These are phyloP conservation scores for Phyllostomus hastatus DNA, from an alignment of 2,113 vertebrate species.

Conservation along the genomic window DNA sequence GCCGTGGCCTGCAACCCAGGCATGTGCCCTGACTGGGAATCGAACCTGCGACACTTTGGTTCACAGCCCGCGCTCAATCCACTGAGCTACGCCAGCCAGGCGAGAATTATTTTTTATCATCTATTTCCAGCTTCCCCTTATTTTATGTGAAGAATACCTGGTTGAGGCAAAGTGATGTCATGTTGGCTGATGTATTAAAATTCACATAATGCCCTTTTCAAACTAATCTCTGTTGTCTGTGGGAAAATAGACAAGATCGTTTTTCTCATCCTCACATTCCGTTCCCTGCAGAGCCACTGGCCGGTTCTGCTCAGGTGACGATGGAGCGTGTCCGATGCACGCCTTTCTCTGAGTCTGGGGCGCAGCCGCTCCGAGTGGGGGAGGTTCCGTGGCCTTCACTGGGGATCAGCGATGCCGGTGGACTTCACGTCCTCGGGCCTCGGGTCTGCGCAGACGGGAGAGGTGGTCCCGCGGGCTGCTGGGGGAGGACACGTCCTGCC, in stretches of 20 bases:
- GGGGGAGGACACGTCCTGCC: not conserved
- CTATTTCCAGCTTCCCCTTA: not conserved
- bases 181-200: not conserved
- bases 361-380: not conserved
- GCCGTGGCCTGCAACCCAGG: too few species aligned
- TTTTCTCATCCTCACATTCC: not conserved
- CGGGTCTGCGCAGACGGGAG: not conserved
- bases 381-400: not conserved
- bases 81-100: too few species aligned
- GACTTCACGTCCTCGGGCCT: not conserved
- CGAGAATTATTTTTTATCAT: not conserved
- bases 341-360: not conserved
- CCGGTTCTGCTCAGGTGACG: not conserved
- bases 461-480: not conserved
- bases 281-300: not conserved
- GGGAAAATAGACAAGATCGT: not conserved
- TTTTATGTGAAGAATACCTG: not conserved
- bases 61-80: too few species aligned
- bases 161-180: not conserved
- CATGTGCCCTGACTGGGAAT: too few species aligned
- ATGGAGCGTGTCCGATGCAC: not conserved
- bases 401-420: not conserved
- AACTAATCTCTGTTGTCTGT: not conserved
- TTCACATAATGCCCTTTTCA: not conserved
- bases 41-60: too few species aligned